These are phyloP conservation scores for Rallus limicola DNA, from an alignment of 2,113 vertebrate genomes.

Conservation along the genomic window DNA sequence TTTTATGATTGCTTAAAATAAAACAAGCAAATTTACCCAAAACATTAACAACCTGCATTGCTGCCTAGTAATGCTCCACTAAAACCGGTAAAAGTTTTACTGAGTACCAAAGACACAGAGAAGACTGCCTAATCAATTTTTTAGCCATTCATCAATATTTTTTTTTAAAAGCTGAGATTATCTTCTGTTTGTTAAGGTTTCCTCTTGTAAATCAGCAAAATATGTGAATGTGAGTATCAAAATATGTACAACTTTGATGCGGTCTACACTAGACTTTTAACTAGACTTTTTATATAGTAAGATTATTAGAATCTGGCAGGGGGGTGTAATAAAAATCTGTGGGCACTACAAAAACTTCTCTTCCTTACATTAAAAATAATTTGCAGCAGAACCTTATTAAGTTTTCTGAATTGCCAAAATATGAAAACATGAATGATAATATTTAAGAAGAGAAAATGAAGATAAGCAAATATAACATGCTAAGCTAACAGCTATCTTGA, in stretches of 20 bases:
- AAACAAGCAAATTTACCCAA: background rate
- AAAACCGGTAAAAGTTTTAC: background rate
- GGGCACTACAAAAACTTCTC: background rate
- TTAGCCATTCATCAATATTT: background rate
- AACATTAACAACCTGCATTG: background rate
- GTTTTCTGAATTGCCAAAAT: background rate
- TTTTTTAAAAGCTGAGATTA: background rate
- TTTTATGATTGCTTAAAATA: background rate
- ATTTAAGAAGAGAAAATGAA: background rate
- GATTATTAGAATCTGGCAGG: background rate
- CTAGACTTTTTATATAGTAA: background rate
- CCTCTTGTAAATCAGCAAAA: background rate
- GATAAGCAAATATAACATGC: background rate
- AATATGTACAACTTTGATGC: background rate
- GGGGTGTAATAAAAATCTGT: fast-evolving
- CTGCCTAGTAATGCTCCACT: background rate
- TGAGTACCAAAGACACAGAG: background rate
- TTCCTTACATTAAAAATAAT: background rate
- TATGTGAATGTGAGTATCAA: background rate
- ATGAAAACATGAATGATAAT: background rate
- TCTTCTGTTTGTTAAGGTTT: background rate
- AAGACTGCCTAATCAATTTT: background rate
- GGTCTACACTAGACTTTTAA: background rate
- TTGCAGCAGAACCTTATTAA: background rate
- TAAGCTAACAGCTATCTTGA: background rate